Evolutionary conservation across 2,113 vertebrate species (phyloP).

Genomic region (Phainopepla nitens): DNA sequence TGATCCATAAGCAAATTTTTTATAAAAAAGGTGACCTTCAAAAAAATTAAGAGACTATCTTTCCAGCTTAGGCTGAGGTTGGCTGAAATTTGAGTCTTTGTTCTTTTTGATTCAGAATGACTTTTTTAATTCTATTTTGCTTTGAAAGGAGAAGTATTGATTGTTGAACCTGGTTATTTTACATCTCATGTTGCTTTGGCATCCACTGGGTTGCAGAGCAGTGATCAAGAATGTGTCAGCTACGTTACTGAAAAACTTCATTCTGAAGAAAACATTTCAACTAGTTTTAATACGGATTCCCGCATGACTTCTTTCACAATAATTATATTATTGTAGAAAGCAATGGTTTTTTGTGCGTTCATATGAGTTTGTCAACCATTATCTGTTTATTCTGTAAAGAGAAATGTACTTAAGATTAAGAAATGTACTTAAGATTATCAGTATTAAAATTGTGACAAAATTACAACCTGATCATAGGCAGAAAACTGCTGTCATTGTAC

Average conservation of each 20-base stretch:
- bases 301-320: not conserved
- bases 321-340: not conserved
- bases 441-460: not conserved
- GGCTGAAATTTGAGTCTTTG: not conserved
- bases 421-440: not conserved
- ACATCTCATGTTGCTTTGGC: not conserved
- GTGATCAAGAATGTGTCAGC: not conserved
- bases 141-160: not conserved
- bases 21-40: not conserved
- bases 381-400: not conserved
- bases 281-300: not conserved
- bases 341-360: not conserved
- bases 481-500: not conserved
- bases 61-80: not conserved
- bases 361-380: not conserved
- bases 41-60: not conserved
- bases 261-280: not conserved
- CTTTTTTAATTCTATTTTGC: not conserved
- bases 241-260: not conserved
- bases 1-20: not conserved
- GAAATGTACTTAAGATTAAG: not conserved
- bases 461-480: not conserved
- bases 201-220: not conserved
- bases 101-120: not conserved
- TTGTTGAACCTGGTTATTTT: not conserved